These are phyloP conservation scores for Antrozous pallidus DNA, from an alignment of 2,797 vertebrate genomes.

Conservation along the genomic window DNA sequence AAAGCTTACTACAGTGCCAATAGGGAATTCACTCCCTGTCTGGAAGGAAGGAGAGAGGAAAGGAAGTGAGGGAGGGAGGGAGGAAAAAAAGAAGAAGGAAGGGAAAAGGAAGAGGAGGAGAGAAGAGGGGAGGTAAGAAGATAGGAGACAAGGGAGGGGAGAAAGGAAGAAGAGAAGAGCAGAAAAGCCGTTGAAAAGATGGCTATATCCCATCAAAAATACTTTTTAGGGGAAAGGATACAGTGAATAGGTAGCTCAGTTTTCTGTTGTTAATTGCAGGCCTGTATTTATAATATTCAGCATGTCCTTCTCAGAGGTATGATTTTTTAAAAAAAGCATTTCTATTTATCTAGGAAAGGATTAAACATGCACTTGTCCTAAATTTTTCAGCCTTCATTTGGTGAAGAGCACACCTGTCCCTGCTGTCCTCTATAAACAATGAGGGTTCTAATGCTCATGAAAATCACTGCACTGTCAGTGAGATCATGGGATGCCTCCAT, in stretches of 20 bases:
- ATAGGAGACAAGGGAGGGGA: too few species aligned
- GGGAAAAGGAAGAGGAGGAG: background rate
- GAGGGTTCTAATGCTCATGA: constrained; percentile 60
- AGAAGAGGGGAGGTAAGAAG: accelerated
- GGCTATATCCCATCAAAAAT: background rate
- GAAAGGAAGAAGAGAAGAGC: background rate
- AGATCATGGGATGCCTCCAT: constrained; percentile 45
- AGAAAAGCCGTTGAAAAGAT: background rate
- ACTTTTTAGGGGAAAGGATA: background rate
- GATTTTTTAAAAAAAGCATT: constrained; percentile 29
- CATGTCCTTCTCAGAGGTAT: background rate
- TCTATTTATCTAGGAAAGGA: constrained; percentile 72
- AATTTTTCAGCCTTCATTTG: constrained; percentile 76
- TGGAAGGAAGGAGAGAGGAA: background rate
- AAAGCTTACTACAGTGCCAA: background rate
- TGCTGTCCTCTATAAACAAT: constrained; percentile 63
- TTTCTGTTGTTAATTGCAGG: background rate
- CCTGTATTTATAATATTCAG: background rate
- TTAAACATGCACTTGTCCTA: constrained; percentile 76
- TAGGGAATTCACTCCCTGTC: background rate
- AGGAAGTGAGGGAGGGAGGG: too few species aligned
- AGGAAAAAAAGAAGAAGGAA: background rate
- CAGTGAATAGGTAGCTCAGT: background rate
- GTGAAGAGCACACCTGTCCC: constrained; percentile 61
- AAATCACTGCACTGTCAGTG: constrained; percentile 68